Base-by-base conservation (phyloP, 1,140 invertebrate genomes). In the Pseudomyrmex pallidus region DNA sequence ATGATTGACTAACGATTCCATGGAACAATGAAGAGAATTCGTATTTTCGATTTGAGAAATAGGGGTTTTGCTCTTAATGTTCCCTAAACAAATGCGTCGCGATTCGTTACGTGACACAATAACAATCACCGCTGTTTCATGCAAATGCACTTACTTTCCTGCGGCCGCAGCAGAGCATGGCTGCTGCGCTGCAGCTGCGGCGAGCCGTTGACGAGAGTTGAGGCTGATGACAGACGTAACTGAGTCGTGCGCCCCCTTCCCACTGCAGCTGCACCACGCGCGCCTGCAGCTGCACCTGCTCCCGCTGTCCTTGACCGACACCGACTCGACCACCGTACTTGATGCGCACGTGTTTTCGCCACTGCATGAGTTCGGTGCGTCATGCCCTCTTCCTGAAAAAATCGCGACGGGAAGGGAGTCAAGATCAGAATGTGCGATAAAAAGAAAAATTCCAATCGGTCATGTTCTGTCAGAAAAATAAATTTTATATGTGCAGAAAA, bases 91-190 rank as follows among this genome's bases (percentile, higher is more conserved):
- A 25, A 13, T 44, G 12, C 17, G 17, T 35, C 2, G 12, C n/a
- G 10, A 12, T 62, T 4, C 3, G 5, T 46, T 7, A 44, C 22
- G 35, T 15, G 20, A 25, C 20, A 64, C 13, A 10, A 35, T 54
- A 17, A 66, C 48, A 64, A 15, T 64, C 22, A n/a, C 67, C 54
- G 15, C 25, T 70, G 13, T 62, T 62, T 25, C 17, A 25, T 9
- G 13, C 4, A 5, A 35, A 20, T 50, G 48, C 56, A 93, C 95
- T 95, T 89, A 97, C 96, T 96, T 97, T 97, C 95, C 96, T 97
- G 95, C 97, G 96, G 95, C 97, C 96, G 96, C 97, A 97, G 96
- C 97, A 97, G 95, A 97, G 96, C 97, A 97, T 97, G 95, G 90
- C 90, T 93, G 92, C 91, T 86, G 92, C 91, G 91, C 91, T 93